These are phyloP conservation scores for Tenodera sinensis DNA, from an alignment of 2,888 invertebrate genomes.

Conservation along the genomic window DNA sequence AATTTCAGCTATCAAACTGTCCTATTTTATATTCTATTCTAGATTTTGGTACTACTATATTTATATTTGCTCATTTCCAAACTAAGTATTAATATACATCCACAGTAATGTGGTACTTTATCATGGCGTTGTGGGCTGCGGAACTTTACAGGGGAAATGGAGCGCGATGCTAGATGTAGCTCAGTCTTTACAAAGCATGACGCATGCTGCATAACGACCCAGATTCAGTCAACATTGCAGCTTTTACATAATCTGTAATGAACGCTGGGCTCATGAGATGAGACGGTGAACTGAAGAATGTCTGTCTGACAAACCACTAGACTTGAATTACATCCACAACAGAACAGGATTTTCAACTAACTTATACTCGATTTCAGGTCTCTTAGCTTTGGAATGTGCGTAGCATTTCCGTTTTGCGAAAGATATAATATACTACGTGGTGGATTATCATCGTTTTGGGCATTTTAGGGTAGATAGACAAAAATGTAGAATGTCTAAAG, in stretches of 20 bases:
- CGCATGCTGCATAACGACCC: neutral
- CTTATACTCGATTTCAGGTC: neutral
- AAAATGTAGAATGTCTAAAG: too few relatives aligned
- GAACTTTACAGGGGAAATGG: neutral
- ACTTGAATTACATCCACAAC: neutral
- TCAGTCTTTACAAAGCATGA: neutral
- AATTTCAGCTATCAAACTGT: too few relatives aligned
- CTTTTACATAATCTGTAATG: neutral
- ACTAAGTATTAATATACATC: too few relatives aligned
- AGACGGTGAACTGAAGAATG: neutral
- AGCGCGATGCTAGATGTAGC: neutral
- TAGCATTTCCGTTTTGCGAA: neutral
- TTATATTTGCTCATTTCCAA: too few relatives aligned
- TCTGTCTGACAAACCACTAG: too few relatives aligned
- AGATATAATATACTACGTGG: neutral
- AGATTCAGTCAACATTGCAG: neutral
- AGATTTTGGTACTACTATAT: too few relatives aligned
- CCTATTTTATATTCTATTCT: too few relatives aligned
- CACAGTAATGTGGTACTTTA: too few relatives aligned
- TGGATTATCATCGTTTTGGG: too few relatives aligned
- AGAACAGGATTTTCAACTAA: neutral
- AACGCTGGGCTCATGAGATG: neutral
- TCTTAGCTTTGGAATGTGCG: too few relatives aligned
- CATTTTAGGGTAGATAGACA: too few relatives aligned
- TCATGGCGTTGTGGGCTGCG: neutral